Evolutionary conservation across 2,888 invertebrate species (phyloP).

Genomic region (Tenthredo livida): DNA sequence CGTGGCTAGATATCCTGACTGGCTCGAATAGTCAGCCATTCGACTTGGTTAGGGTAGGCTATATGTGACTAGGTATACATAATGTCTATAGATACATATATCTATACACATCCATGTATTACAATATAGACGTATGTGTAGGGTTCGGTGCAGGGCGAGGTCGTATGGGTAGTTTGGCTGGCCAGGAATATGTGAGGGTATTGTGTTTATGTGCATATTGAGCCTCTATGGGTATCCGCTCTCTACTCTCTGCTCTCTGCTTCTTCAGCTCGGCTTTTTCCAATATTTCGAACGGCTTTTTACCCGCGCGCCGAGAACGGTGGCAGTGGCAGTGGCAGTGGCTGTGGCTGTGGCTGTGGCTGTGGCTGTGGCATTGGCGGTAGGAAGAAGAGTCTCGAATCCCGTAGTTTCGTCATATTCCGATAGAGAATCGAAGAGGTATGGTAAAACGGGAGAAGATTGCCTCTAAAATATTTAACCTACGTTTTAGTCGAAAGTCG

Average conservation of each 20-base stretch:
- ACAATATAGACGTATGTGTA: constrained; percentile 18
- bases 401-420: constrained; percentile 24
- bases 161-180: constrained; percentile 41
- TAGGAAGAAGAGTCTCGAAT: constrained; percentile 21
- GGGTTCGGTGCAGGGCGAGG: constrained; percentile 11
- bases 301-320: constrained; percentile 8
- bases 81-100: constrained; percentile 21
- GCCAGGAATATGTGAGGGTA: constrained; percentile 68
- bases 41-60: constrained; percentile 25
- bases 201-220: constrained; percentile 78
- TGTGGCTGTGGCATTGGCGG: neutral
- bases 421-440: constrained; percentile 32
- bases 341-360: neutral
- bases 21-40: constrained; percentile 19
- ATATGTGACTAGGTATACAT: constrained; percentile 28
- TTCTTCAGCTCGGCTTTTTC: constrained; percentile 39
- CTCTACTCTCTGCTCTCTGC: constrained; percentile 13
- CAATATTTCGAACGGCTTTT: constrained; percentile 27
- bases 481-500: neutral
- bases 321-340: neutral
- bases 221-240: constrained; percentile 61
- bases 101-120: neutral
- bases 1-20: constrained; percentile 26
- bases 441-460: constrained; percentile 25
- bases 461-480: constrained; percentile 42